Percentiles rank a stretch among this genome's conserved stretches.
Evolutionary conservation across 2,888 invertebrate species (phyloP).

Genomic region (Boloria euphrosyne): DNA sequence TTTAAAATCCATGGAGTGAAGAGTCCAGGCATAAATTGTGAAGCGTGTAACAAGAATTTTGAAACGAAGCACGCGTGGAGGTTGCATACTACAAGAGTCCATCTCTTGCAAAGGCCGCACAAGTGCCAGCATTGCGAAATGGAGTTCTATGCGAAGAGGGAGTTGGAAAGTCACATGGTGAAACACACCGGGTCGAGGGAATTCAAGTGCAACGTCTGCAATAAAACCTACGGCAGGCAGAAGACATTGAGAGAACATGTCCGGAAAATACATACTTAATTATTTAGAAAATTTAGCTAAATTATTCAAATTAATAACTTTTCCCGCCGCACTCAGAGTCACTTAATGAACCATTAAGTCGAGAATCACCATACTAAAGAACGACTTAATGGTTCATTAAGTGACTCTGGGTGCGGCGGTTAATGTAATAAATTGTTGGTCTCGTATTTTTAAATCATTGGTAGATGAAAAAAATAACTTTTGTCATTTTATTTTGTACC

Average conservation of each 20-base stretch:
- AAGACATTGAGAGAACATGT: slow-evolving; percentile 61
- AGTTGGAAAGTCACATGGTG: slow-evolving; percentile 57
- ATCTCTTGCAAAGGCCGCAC: slow-evolving; percentile 57
- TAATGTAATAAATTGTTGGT: no score
- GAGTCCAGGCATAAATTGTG: slow-evolving; percentile 51
- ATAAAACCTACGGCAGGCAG: slow-evolving; percentile 55
- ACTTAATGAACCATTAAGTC: no score
- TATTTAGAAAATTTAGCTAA: background rate
- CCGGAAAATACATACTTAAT: slow-evolving; percentile 40
- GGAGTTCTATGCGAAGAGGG: slow-evolving; percentile 54
- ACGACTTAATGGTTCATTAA: no score
- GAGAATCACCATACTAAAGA: no score
- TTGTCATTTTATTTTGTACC: no score
- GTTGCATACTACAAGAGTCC: slow-evolving; percentile 57
- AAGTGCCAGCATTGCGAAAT: slow-evolving; percentile 54
- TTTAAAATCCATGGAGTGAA: slow-evolving; percentile 50
- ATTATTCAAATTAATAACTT: no score
- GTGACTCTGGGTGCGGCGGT: no score
- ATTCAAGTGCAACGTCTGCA: slow-evolving; percentile 58
- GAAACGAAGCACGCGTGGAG: slow-evolving; percentile 52
- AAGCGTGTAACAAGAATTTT: slow-evolving; percentile 57
- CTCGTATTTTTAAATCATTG: no score
- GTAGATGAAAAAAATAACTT: no score
- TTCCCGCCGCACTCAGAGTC: no score
- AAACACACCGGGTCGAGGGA: slow-evolving; percentile 57